Conservation (phyloP, 1,140 invertebrate genomes). For the Colletes gigas region DNA sequence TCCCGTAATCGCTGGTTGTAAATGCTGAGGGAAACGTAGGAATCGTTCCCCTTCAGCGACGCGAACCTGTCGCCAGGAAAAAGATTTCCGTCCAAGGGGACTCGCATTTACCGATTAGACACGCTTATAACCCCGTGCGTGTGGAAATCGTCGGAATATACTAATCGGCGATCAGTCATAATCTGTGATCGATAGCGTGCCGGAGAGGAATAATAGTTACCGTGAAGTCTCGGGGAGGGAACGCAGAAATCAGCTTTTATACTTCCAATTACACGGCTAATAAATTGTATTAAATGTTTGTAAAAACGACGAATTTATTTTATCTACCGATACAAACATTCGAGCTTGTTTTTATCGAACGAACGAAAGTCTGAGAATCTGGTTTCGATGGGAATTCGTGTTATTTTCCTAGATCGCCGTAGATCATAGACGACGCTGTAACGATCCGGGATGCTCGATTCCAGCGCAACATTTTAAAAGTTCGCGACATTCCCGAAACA, state of each 20-base stretch:
- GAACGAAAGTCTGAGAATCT: too few relatives aligned
- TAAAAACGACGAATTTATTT: not conserved
- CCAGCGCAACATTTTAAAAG: constrained; percentile 11
- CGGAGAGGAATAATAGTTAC: not conserved
- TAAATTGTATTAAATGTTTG: too few relatives aligned
- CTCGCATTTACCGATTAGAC: constrained; percentile 6
- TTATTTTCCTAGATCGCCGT: not conserved
- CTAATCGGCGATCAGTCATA: not conserved
- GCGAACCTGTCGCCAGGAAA: not conserved
- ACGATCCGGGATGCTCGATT: not conserved
- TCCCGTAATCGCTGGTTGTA: constrained; percentile 17
- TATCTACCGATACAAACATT: too few relatives aligned
- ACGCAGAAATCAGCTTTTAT: not conserved
- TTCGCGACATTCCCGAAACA: constrained; percentile 40
- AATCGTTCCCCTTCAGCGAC: constrained; percentile 1
- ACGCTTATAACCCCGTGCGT: not conserved
- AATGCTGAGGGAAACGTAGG: constrained; percentile 4
- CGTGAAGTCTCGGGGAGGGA: not conserved
- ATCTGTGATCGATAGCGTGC: not conserved
- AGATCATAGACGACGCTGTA: not conserved
- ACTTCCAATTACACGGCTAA: not conserved
- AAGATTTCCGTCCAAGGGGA: not conserved
- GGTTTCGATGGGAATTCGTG: not conserved
- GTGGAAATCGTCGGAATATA: not conserved
- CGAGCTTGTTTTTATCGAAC: too few relatives aligned